phyloP scores from a whole-genome alignment of 1,140 invertebrate genomes.

The Neodiprion virginianus region DNA sequence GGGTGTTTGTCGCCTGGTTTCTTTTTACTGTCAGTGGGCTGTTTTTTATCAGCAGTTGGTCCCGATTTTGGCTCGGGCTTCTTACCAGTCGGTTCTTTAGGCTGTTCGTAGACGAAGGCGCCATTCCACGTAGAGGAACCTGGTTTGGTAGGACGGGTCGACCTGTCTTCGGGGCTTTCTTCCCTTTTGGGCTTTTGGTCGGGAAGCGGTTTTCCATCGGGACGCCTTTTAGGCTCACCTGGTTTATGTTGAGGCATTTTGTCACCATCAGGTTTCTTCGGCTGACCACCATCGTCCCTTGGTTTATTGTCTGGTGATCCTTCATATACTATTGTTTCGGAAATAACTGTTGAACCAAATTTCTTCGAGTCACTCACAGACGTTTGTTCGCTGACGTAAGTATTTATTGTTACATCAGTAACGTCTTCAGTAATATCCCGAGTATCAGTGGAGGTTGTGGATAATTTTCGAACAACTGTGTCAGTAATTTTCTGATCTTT shows the following conservation, averaged over 20 bases:
- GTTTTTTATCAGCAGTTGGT: constrained; percentile 15
- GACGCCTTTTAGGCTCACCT: constrained; percentile 10
- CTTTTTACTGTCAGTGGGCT: neutral
- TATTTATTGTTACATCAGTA: neutral
- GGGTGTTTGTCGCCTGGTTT: neutral
- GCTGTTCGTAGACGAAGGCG: constrained; percentile 37
- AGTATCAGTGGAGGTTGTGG: too few species aligned
- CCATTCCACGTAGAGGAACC: constrained; percentile 46
- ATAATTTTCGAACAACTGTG: too few species aligned
- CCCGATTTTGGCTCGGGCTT: neutral
- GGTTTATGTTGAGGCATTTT: constrained; percentile 17
- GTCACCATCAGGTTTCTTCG: neutral
- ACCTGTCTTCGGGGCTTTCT: constrained; percentile 25
- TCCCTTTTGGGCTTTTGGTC: constrained; percentile 29
- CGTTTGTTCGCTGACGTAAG: constrained; percentile 11
- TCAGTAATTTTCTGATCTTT: too few species aligned
- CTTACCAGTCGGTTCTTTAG: neutral
- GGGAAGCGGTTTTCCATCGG: constrained; percentile 11
- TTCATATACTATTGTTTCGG: constrained; percentile 17
- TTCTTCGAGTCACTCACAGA: constrained; percentile 17
- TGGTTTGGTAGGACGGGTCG: constrained; percentile 33
- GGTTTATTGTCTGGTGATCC: constrained; percentile 17
- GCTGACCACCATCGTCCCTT: neutral
- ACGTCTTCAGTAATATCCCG: neutral
- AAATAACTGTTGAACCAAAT: constrained; percentile 18